phyloP scores from a whole-genome alignment of 1,140 invertebrate species.

The Bombyx mori region ASM3026992v2 NC_085134.1:5138001-5138500 shows the following conservation, averaged over 20 bases:
- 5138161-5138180: slow-evolving; percentile 80
- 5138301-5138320: too few relatives aligned
- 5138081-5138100: slow-evolving; percentile 65
- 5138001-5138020: too few relatives aligned
- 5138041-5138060: background rate
- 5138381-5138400: too few relatives aligned
- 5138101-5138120: slow-evolving; percentile 72
- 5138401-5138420: too few relatives aligned
- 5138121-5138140: slow-evolving; percentile 61
- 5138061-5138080: slow-evolving; percentile 32
- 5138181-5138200: slow-evolving; percentile 78
- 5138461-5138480: too few relatives aligned
- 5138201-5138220: slow-evolving; percentile 64
- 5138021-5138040: too few relatives aligned
- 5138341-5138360: too few relatives aligned
- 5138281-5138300: background rate
- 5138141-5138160: slow-evolving; percentile 79
- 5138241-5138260: slow-evolving; percentile 53
- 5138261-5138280: slow-evolving; percentile 34
- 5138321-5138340: too few relatives aligned
- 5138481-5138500: too few relatives aligned
- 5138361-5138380: too few relatives aligned
- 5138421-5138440: too few relatives aligned
- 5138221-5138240: slow-evolving; percentile 49
- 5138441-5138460: too few relatives aligned